These are phyloP conservation scores for Corvus hawaiiensis DNA, from an alignment of 2,113 vertebrate species.

Conservation along the genomic window DNA sequence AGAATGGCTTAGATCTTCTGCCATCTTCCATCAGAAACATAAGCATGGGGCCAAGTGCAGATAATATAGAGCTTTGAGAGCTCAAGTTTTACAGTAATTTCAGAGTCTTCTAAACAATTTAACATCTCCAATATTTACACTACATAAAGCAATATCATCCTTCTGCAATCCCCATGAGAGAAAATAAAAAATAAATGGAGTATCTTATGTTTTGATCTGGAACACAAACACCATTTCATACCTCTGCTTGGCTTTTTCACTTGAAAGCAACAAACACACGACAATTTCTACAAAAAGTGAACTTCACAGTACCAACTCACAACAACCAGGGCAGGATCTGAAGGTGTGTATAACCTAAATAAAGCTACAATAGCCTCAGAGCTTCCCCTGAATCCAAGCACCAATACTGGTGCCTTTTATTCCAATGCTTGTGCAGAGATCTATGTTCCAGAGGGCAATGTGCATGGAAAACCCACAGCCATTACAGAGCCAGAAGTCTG, in stretches of 20 bases:
- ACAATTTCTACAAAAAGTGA: background rate
- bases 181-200: rapidly evolving
- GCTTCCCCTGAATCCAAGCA: background rate
- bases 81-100: background rate
- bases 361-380: background rate
- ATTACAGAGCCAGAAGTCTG: background rate
- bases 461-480: background rate
- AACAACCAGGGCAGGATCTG: background rate
- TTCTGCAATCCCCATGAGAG: background rate
- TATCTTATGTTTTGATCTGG: background rate
- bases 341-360: background rate
- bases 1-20: background rate
- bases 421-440: background rate
- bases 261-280: background rate
- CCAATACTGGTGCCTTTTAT: background rate
- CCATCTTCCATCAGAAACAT: background rate
- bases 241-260: background rate
- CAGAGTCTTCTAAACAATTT: background rate
- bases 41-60: background rate
- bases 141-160: background rate
- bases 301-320: background rate
- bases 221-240: background rate
- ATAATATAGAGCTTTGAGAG: background rate
- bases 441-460: background rate
- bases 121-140: background rate